Evolutionary conservation across 1,140 invertebrate species (phyloP), one percentile per base, ranked within the genome.

Genomic region (Chrysoperla carnea): DNA sequence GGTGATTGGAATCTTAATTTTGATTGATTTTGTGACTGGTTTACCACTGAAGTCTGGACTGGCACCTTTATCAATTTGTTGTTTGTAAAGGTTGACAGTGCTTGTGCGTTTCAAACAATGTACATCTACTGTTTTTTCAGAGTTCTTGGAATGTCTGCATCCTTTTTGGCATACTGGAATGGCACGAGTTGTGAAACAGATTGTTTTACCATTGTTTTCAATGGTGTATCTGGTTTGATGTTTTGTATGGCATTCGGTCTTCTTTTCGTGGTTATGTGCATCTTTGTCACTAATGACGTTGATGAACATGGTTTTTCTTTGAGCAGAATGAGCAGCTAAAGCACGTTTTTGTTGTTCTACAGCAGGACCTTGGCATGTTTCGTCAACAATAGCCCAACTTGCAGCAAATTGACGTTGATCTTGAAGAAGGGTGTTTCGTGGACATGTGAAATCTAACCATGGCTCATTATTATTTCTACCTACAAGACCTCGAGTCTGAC

Each of bases 401-500:
- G 67, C 66, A 4, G 58, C 60, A 45, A 76, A 80, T 13, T 63
- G 52, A 12, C 70, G 49, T 0, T 67, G 55, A 17, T 66, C 57
- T 45, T 61, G 56, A 7, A 73, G 48, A 14, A 66, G 39, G 46
- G 68, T 73, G 36, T 73, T 71, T 33, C 62, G 50, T 0, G 78
- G 76, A 14, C 67, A 63, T 1, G 59, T 50, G 46, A 76, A 73
- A 46, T 81, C 77, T 44, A 71, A 66, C 27, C 56, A 47, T 5
- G 55, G 42, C 12, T 75, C 64, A 5, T 67, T 65, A 48, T 67
- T 69, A 61, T 69, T 75, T 29, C 63, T 66, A 7, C 78, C 80
- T 51, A 78, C 81, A 15, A 81, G 63, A 47, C 78, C 78, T 29
- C 67, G 64, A 23, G 73, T 56, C 7, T 56, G 52, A 43, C 67